phyloP scores from a whole-genome alignment of 2,113 vertebrate genomes.

The Nipponia nippon region DNA sequence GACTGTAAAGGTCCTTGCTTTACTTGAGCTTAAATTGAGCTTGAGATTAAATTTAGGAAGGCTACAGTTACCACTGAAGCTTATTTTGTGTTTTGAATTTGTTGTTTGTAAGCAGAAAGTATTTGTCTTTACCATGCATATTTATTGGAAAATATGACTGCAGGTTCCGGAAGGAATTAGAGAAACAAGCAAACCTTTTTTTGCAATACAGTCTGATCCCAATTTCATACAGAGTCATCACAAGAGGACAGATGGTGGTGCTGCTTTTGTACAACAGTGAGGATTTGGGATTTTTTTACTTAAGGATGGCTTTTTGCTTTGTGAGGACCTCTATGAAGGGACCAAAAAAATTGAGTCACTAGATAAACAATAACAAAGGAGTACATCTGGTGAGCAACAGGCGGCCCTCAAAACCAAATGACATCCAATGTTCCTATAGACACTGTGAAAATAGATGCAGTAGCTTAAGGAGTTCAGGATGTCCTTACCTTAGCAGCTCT shows the following conservation, averaged over 20 bases:
- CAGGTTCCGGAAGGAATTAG: background rate
- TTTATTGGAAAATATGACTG: background rate
- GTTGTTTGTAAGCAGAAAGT: background rate
- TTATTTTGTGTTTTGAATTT: background rate
- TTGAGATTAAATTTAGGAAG: background rate
- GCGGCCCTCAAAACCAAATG: background rate
- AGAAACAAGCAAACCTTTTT: background rate
- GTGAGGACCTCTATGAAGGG: background rate
- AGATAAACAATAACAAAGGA: background rate
- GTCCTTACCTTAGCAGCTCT: background rate
- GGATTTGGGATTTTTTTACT: background rate
- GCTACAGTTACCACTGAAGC: background rate
- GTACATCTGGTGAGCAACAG: background rate
- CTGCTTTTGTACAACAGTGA: background rate
- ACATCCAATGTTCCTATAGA: background rate
- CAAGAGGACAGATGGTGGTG: background rate
- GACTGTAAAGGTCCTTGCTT: background rate
- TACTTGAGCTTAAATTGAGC: background rate
- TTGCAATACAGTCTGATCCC: background rate
- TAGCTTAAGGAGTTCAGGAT: background rate
- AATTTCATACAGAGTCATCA: background rate
- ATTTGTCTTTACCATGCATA: background rate
- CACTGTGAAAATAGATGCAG: background rate
- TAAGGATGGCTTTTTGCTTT: background rate
- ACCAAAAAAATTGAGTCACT: background rate